A percentile compares a stretch with the other conserved stretches of the same genome.
Evolutionary conservation across 2,797 vertebrate species (phyloP).

Genomic region (Oreochromis grahami): DNA sequence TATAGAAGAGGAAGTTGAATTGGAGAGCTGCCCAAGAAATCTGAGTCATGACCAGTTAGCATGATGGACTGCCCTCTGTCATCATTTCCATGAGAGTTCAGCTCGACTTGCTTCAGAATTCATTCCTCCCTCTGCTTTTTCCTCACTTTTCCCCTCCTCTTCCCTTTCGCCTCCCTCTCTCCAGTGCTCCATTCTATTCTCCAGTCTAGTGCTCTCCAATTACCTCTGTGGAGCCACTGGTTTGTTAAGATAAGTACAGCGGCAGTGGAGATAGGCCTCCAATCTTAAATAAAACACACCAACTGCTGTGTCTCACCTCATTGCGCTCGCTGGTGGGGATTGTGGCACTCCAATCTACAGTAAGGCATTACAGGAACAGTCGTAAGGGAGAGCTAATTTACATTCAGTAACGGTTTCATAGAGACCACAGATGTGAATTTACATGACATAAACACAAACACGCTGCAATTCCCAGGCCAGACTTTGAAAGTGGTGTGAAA

Average conservation of each 20-base stretch:
- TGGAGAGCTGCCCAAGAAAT: neutral
- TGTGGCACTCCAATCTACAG: constrained; percentile 35
- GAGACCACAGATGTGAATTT: constrained; percentile 34
- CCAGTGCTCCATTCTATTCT: constrained; percentile 57
- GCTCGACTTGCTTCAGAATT: constrained; percentile 37
- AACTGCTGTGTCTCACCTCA: constrained; percentile 62
- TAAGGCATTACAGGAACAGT: constrained; percentile 17
- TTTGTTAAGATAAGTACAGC: constrained; percentile 76
- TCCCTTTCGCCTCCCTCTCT: constrained; percentile 20
- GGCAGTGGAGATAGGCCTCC: constrained; percentile 62
- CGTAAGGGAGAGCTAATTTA: constrained; percentile 37
- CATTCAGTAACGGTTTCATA: constrained; percentile 42
- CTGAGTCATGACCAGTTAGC: neutral
- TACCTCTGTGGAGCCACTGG: constrained; percentile 69
- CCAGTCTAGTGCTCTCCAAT: constrained; percentile 72
- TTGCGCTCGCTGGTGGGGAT: constrained; percentile 52
- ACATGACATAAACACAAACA: constrained; percentile 38
- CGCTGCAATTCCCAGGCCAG: constrained; percentile 9
- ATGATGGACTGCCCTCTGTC: neutral
- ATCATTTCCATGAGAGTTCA: constrained; percentile 26
- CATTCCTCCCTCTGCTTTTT: constrained; percentile 18
- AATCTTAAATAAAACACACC: constrained; percentile 73
- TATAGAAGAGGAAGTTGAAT: neutral
- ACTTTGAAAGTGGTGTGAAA: constrained; percentile 9
- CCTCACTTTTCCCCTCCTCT: neutral